Base-by-base conservation (phyloP, 2,888 invertebrate genomes). In the Myopa testacea region DNA sequence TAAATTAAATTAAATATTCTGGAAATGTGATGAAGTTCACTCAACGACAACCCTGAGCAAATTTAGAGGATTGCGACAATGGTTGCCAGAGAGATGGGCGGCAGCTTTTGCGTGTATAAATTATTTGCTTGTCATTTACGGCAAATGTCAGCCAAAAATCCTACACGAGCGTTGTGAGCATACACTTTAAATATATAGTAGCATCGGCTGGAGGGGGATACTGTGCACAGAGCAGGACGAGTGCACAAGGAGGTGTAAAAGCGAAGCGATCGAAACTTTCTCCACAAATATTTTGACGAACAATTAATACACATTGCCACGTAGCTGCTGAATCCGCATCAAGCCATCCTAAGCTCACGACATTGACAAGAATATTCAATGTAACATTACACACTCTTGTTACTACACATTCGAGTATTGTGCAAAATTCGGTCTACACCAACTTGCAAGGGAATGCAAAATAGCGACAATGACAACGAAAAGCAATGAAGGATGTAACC, bases 71-170 rank as follows among this genome's bases (percentile, higher is more conserved):
- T n/a, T 55, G 5, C n/a, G n/a, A 55, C n/a, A n/a, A 34, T n/a
- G 26, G 72, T 34, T 8, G 14, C 63, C 37, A 26, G 55, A 37
- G 12, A 10, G 63, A 37, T 68, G 26, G 73, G 68, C 73, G 76
- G 38, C 55, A 74, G 76, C 77, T 67, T 78, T 60, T 55, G 34
- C 77, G 62, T 75, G 65, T 78, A 81, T 81, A 81, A 81, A 81
- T 81, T 81, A 79, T 77, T 80, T 72, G 78, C 69, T 80, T 81
- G 80, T 81, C 81, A 80, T 80, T 80, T 81, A 80, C 78, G 77
- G 76, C 78, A 81, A 81, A 80, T 81, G 80, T 81, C 80, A 81
- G 80, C 74, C 71, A 76, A 78, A 75, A 78, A 75, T 70, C 74
- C 74, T 65, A 55, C 26, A 74, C 65, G 68, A 65, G 69, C 62